These are phyloP conservation scores for Calidris pygmaea DNA, from an alignment of 2,113 vertebrate species.

Conservation along the genomic window DNA sequence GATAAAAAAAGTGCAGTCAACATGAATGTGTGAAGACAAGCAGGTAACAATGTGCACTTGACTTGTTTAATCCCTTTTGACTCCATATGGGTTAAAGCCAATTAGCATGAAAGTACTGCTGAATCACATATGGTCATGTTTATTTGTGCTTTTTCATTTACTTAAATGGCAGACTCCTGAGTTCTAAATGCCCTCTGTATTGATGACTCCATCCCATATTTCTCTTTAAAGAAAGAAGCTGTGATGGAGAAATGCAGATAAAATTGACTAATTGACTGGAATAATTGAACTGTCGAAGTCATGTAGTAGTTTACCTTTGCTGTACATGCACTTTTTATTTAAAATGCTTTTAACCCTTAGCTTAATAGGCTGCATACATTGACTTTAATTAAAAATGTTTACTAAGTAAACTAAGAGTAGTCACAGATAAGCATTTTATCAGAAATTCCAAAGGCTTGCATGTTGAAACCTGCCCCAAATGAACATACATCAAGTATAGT, in stretches of 20 bases:
- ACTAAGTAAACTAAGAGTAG: slow-evolving; percentile 47
- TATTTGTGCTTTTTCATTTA: slow-evolving; percentile 90
- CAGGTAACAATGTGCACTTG: slow-evolving; percentile 76
- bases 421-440: slow-evolving; percentile 29
- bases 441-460: slow-evolving; percentile 33
- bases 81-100: slow-evolving; percentile 79
- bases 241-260: slow-evolving; percentile 88
- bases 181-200: slow-evolving; percentile 86
- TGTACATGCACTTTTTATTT: slow-evolving; percentile 79
- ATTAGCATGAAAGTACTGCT: slow-evolving; percentile 85
- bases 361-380: slow-evolving; percentile 80
- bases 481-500: background rate
- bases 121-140: slow-evolving; percentile 86
- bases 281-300: slow-evolving; percentile 75
- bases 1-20: slow-evolving; percentile 22
- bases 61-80: slow-evolving; percentile 77
- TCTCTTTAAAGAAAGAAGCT: slow-evolving; percentile 85
- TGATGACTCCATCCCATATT: slow-evolving; percentile 85
- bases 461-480: background rate
- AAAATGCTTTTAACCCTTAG: slow-evolving; percentile 75
- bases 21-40: slow-evolving; percentile 77
- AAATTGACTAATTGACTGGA: slow-evolving; percentile 79
- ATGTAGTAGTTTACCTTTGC: slow-evolving; percentile 78
- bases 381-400: slow-evolving; percentile 73
- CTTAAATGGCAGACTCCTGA: slow-evolving; percentile 82